phyloP scores from a whole-genome alignment of 2,888 invertebrate species.

The Lysandra bellargus region DNA sequence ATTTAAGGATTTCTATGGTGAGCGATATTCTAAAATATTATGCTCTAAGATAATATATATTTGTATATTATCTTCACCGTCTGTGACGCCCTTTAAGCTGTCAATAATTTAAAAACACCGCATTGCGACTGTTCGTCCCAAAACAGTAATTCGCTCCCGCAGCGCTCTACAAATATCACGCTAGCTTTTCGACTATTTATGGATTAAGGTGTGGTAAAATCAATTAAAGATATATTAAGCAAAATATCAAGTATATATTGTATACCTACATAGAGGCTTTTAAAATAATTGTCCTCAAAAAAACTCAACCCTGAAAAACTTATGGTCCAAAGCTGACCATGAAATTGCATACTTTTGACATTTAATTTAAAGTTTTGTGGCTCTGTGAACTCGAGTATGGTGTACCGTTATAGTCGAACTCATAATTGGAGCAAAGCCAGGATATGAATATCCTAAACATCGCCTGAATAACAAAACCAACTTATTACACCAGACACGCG shows the following conservation, averaged over 20 bases:
- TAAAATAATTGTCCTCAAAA: too few species aligned
- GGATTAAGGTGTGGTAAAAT: neutral
- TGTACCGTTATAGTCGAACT: neutral
- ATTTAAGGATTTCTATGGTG: too few species aligned
- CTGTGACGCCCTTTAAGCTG: neutral
- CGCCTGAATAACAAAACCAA: neutral
- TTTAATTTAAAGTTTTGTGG: too few species aligned
- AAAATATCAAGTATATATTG: too few species aligned
- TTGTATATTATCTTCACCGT: too few species aligned
- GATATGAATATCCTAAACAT: slow-evolving; percentile 16
- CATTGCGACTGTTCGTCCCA: slow-evolving; percentile 24
- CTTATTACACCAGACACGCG: neutral
- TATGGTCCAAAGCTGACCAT: too few species aligned
- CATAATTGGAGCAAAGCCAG: slow-evolving; percentile 11
- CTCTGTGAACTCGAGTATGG: too few species aligned
- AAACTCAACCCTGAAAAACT: too few species aligned
- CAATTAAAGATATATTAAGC: neutral
- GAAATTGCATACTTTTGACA: too few species aligned
- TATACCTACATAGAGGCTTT: too few species aligned
- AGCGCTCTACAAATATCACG: slow-evolving; percentile 25
- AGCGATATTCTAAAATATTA: too few species aligned
- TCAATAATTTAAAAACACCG: slow-evolving; percentile 2
- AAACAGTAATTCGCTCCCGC: slow-evolving; percentile 17
- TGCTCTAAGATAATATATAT: too few species aligned
- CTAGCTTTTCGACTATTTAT: neutral